Evolutionary conservation across 2,113 vertebrate genomes (phyloP), one percentile per base, ranked within the genome.

Genomic region (Melanostigma gelatinosum): DNA sequence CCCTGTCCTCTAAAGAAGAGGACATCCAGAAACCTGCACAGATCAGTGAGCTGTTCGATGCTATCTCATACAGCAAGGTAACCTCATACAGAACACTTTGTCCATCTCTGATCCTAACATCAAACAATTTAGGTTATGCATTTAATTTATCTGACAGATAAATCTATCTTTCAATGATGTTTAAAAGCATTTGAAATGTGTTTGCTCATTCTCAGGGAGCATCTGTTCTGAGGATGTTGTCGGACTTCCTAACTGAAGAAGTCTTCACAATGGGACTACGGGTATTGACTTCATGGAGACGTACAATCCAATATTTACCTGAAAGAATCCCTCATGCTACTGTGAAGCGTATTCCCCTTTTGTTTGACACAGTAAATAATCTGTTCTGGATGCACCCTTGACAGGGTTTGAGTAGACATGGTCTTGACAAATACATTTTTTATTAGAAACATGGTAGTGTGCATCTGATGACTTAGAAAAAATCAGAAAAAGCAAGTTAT

Each of bases 61-160:
- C 91, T 83, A 99, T 99, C 1, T 89, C 96, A 60, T 99, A 99
- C 90, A 99, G 96, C 95, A 99, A 99, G 96, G 98, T 98, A 77
- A 62, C 27, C 1, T 52, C 3, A 60, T 10, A 48, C 40, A 27
- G 20, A 42, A 65, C 54, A 32, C 1, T 11, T 29, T 52, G 16
- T 38, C 18, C 11, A 16, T 38, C 64, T 29, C 36, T 63, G 7
- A 29, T 18, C 3, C 15, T 3, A 24, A 54, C 18, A 44, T 46
- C 16, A 38, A 16, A 11, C 46, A 22, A 8, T 8, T 15, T 46
- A 68, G 5, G 4, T 32, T 12, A 32, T 68, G 40, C 12, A 44
- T 42, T 27, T 27, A 44, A 16, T 32, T 67, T 13, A 16, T 34
- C 16, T 44, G 6, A 24, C 13, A 5, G 4, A 66, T 4, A 18